These are phyloP conservation scores for Callyntrura sp. DNA, from an alignment of 2,888 invertebrate genomes.

Conservation along the genomic window DNA sequence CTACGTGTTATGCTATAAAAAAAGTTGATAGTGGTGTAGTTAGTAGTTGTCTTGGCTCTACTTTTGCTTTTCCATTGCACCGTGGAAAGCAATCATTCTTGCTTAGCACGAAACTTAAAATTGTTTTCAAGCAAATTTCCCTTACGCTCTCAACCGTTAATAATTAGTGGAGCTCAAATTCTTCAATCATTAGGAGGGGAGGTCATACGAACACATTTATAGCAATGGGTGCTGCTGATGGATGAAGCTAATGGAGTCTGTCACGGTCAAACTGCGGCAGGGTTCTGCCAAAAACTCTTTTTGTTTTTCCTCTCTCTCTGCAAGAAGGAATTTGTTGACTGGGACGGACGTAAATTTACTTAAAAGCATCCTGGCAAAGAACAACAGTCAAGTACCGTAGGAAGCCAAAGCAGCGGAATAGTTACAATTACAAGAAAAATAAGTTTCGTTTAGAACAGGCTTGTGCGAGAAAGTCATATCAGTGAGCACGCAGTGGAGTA, in stretches of 20 bases:
- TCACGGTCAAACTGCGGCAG: constrained; percentile 33
- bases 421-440: no score
- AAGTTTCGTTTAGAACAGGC: no score
- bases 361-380: not conserved
- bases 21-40: no score
- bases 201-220: constrained; percentile 39
- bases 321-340: constrained; percentile 36
- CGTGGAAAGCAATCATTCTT: constrained; percentile 56
- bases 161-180: constrained; percentile 45
- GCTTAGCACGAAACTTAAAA: constrained; percentile 22
- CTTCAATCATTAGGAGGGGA: constrained; percentile 41
- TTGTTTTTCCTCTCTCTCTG: not conserved
- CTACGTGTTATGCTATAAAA: no score
- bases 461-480: no score
- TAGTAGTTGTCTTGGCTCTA: not conserved
- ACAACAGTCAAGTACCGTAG: no score
- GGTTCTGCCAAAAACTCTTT: not conserved
- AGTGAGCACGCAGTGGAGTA: no score
- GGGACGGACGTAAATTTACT: constrained; percentile 21
- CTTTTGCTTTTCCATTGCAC: no score
- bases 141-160: constrained; percentile 10
- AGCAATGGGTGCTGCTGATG: constrained; percentile 41
- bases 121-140: constrained; percentile 18
- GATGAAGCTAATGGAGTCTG: constrained; percentile 32
- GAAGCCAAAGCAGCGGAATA: no score